phyloP scores from a whole-genome alignment of 2,113 vertebrate species.

The Vidua macroura region DNA sequence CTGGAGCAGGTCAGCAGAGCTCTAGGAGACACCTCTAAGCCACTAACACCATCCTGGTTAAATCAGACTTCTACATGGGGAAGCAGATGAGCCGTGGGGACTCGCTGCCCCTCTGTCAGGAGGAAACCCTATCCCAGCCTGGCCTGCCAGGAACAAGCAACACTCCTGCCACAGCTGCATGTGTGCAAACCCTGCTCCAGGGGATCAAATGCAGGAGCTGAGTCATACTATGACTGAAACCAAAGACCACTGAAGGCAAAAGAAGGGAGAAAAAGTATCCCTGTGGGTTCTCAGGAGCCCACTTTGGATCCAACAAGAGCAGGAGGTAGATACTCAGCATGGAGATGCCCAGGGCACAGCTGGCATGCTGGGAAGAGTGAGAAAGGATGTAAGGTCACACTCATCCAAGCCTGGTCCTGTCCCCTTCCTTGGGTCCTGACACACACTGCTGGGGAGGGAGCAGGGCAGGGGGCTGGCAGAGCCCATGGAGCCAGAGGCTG shows the following conservation, averaged over 20 bases:
- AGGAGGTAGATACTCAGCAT: not conserved
- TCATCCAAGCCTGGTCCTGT: not conserved
- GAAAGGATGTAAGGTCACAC: not conserved
- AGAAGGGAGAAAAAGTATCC: not conserved
- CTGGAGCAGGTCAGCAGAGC: not conserved
- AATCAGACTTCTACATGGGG: not conserved
- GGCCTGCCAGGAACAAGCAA: slow-evolving; percentile 14
- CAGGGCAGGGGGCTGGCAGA: not conserved
- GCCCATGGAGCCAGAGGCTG: not conserved
- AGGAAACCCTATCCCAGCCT: not conserved
- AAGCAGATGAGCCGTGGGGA: not conserved
- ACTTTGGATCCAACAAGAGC: not conserved
- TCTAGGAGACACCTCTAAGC: not conserved
- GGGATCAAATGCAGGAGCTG: slow-evolving; percentile 53
- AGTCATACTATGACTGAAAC: not conserved
- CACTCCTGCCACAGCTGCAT: not conserved
- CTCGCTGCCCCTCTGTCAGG: not conserved
- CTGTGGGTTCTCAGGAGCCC: not conserved
- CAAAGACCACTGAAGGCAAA: slow-evolving; percentile 18
- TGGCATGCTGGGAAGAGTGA: not conserved
- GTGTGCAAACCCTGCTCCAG: not conserved
- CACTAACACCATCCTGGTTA: not conserved
- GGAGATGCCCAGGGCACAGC: not conserved
- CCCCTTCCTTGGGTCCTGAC: not conserved
- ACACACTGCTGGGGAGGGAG: not conserved